Conservation (phyloP, 1,140 invertebrate species). For the Streblospio benedicti region DNA sequence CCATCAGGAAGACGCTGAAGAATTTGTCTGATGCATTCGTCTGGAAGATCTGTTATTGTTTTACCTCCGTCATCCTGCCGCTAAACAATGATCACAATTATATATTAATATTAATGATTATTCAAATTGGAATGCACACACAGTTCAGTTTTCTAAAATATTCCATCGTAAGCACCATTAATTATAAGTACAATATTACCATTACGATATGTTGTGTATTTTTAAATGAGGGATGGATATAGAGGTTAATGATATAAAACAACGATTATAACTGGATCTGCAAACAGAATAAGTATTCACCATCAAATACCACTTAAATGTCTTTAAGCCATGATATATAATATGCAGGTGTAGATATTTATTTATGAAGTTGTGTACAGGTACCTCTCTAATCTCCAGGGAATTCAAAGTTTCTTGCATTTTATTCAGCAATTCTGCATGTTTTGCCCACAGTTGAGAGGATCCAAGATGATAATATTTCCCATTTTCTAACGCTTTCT, state of each 20-base stretch:
- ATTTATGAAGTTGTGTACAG: not conserved
- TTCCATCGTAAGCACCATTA: no score
- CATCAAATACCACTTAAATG: no score
- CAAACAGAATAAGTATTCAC: no score
- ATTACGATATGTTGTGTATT: no score
- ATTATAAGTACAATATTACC: no score
- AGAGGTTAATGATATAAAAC: no score
- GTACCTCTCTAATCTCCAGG: slow-evolving; percentile 51
- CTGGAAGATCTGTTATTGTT: slow-evolving; percentile 79
- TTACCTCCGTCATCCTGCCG: slow-evolving; percentile 71
- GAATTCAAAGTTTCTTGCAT: slow-evolving; percentile 72
- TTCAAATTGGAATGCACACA: no score
- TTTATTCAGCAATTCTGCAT: slow-evolving; percentile 70
- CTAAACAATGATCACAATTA: slow-evolving; percentile 48
- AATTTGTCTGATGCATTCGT: slow-evolving; percentile 86
- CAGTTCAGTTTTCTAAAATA: no score
- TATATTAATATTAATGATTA: not conserved
- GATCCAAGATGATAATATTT: slow-evolving; percentile 79
- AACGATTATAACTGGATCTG: no score
- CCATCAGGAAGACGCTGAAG: slow-evolving; percentile 82
- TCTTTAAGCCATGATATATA: no score
- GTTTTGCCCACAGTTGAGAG: slow-evolving; percentile 77
- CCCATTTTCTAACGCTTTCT: slow-evolving; percentile 61
- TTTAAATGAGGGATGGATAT: no score
- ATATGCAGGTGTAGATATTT: not conserved